phyloP scores from a whole-genome alignment of 2,113 vertebrate genomes.

The Psammodynastes pulverulentus region DNA sequence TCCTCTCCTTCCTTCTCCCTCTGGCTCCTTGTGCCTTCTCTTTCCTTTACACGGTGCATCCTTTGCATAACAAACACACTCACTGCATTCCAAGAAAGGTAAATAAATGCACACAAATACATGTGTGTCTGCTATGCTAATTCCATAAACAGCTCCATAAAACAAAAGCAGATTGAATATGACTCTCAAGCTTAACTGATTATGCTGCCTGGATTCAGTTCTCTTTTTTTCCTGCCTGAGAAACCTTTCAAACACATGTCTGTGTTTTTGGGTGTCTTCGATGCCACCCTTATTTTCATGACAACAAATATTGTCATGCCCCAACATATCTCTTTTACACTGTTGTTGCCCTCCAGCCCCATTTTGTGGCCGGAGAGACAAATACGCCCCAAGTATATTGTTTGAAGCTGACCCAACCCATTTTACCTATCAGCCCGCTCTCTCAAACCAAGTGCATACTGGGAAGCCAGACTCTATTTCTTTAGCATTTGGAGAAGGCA shows the following conservation, averaged over 20 bases:
- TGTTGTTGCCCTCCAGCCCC: too few species aligned
- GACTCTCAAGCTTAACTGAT: slow-evolving; percentile 38
- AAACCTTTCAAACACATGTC: slow-evolving; percentile 5
- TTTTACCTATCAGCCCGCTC: too few species aligned
- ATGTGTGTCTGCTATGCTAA: not conserved
- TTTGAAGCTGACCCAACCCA: too few species aligned
- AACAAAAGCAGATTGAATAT: slow-evolving; percentile 45
- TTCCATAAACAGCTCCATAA: slow-evolving; percentile 50
- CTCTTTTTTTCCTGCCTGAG: slow-evolving; percentile 29
- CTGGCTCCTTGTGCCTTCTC: not conserved
- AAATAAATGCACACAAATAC: slow-evolving; percentile 37
- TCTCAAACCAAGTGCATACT: too few species aligned
- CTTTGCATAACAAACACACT: slow-evolving; percentile 23
- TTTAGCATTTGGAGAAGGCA: too few species aligned
- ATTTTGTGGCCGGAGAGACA: too few species aligned
- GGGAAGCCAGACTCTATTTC: too few species aligned
- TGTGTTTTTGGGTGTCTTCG: not conserved
- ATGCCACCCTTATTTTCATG: not conserved
- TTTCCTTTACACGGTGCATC: not conserved
- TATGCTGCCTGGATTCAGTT: slow-evolving; percentile 25
- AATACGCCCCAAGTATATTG: too few species aligned
- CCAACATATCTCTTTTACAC: too few species aligned
- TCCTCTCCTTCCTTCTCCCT: not conserved
- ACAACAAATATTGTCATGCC: not conserved
- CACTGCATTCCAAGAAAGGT: slow-evolving; percentile 26